phyloP scores from a whole-genome alignment of 2,888 invertebrate species.

The Phragmatobia fuliginosa region DNA sequence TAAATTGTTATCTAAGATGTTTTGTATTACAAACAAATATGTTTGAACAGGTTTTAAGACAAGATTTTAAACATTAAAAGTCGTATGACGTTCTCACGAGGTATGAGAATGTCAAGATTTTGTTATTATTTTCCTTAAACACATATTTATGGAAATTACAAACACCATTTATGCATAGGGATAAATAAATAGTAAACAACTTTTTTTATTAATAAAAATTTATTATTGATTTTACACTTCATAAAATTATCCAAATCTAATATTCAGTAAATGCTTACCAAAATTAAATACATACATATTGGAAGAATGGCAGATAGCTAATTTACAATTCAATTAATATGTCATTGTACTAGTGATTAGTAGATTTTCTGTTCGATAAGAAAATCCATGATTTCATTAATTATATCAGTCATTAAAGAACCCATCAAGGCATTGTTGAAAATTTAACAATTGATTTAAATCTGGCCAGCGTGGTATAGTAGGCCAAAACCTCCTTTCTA shows the following conservation, averaged over 20 bases:
- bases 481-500: no score
- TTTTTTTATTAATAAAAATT: constrained; percentile 54
- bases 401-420: constrained; percentile 34
- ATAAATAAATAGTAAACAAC: constrained; percentile 4
- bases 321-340: constrained; percentile 7
- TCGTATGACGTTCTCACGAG: neutral
- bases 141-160: neutral
- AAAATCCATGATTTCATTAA: constrained; percentile 23
- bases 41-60: neutral
- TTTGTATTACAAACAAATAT: neutral
- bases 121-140: neutral
- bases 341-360: constrained; percentile 28
- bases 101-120: neutral
- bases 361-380: constrained; percentile 20
- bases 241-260: constrained; percentile 57
- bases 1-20: constrained; percentile 4
- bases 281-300: constrained; percentile 44
- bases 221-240: constrained; percentile 58
- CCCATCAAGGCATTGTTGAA: neutral
- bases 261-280: constrained; percentile 55
- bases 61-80: neutral
- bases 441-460: neutral
- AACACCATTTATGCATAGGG: neutral
- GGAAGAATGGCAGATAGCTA: constrained; percentile 39
- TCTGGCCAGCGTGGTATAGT: no score